A percentile compares a stretch with the other conserved stretches of the same genome.
Conservation (phyloP, 1,140 invertebrate species). For the Piezodorus guildinii region DNA sequence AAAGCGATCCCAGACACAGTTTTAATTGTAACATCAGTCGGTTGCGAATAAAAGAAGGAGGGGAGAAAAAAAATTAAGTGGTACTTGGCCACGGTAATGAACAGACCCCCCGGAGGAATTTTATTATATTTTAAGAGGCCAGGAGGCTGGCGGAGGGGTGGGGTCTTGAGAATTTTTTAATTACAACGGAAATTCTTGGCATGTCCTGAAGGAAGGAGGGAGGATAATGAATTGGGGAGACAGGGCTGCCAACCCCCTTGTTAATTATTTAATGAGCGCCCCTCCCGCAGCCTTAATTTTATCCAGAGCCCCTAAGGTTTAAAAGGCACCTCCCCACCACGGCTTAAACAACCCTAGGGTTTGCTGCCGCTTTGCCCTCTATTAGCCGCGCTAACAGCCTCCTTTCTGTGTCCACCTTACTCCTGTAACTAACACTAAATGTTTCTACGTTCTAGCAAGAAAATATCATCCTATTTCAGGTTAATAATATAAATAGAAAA, state of each 20-base stretch:
- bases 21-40: slow-evolving; percentile 3
- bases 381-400: too few species aligned
- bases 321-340: neutral
- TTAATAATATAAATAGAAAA: too few species aligned
- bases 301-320: slow-evolving; percentile 3
- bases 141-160: neutral
- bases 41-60: neutral
- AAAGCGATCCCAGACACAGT: too few species aligned
- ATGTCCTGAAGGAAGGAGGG: neutral
- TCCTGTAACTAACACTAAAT: too few species aligned
- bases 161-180: slow-evolving; percentile 19
- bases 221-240: slow-evolving; percentile 4
- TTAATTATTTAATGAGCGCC: slow-evolving; percentile 17
- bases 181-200: slow-evolving; percentile 17
- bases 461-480: too few species aligned
- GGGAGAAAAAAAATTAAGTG: slow-evolving; percentile 13
- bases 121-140: slow-evolving; percentile 18
- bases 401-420: too few species aligned
- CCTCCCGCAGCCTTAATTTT: slow-evolving; percentile 7
- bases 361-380: too few species aligned
- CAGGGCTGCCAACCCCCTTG: neutral
- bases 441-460: too few species aligned
- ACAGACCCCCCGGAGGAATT: slow-evolving; percentile 6
- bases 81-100: slow-evolving; percentile 11
- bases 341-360: too few species aligned